These are phyloP conservation scores for Notolepis coatsorum DNA, from an alignment of 2,797 vertebrate genomes.

Conservation along the genomic window DNA sequence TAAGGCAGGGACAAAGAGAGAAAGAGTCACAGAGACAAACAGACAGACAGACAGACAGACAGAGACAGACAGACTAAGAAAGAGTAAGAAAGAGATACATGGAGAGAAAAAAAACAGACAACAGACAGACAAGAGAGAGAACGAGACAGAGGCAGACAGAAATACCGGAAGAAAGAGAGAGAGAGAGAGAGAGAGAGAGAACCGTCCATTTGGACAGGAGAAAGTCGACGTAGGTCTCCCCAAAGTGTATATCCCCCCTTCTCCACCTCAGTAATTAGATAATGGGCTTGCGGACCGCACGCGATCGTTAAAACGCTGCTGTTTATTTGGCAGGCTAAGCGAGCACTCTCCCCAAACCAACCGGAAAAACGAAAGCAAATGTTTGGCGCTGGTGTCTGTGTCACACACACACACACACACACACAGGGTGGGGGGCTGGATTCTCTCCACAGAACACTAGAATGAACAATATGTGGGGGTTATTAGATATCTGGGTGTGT, in stretches of 20 bases:
- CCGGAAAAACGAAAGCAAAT: constrained; percentile 70
- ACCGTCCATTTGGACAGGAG: not conserved
- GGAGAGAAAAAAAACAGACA: no score
- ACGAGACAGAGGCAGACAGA: not conserved
- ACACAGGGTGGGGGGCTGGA: constrained; percentile 2
- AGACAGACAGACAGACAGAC: not conserved
- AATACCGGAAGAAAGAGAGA: not conserved
- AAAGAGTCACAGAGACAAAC: no score
- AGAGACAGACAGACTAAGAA: not conserved
- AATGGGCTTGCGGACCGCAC: constrained; percentile 58
- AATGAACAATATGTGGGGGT: not conserved
- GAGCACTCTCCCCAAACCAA: constrained; percentile 48
- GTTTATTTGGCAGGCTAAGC: constrained; percentile 65
- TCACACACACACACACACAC: constrained; percentile 46
- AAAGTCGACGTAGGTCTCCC: not conserved
- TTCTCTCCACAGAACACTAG: constrained; percentile 12
- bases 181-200: constrained; percentile 1
- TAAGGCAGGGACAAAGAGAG: not conserved
- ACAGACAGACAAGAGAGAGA: not conserved
- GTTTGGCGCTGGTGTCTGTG: constrained; percentile 47
- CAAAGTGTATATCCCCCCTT: constrained; percentile 2
- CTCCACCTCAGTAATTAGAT: constrained; percentile 63
- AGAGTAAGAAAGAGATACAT: no score
- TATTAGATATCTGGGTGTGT: not conserved
- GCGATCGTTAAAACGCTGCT: constrained; percentile 56